phyloP scores from a whole-genome alignment of 2,888 invertebrate species.

The Iselma pallidipennis region DNA sequence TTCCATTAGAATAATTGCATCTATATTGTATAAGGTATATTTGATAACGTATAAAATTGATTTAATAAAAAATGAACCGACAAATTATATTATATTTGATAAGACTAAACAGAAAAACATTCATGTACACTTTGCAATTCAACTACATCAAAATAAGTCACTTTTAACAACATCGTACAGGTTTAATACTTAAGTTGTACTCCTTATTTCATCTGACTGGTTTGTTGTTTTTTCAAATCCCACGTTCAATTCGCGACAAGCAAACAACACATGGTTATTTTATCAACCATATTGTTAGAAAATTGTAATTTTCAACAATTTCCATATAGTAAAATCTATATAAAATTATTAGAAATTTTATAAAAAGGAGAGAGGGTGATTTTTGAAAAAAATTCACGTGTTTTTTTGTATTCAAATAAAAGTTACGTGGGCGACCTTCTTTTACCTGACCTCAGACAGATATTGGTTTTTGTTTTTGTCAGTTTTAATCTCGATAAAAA shows the following conservation, averaged over 20 bases:
- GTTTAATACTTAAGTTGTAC: constrained; percentile 28
- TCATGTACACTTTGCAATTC: not conserved
- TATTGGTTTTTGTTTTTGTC: constrained; percentile 25
- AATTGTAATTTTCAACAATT: constrained; percentile 29
- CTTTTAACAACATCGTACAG: constrained; percentile 29
- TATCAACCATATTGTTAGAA: constrained; percentile 39
- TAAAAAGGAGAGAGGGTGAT: not conserved
- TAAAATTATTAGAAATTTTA: not conserved
- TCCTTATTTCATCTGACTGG: constrained; percentile 39
- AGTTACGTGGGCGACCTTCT: constrained; percentile 26
- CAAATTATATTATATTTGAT: constrained; percentile 4
- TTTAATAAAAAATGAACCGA: not conserved
- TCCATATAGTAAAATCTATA: not conserved
- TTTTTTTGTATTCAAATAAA: not conserved
- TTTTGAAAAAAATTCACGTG: not conserved
- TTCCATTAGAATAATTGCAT: not conserved
- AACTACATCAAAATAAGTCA: constrained; percentile 19
- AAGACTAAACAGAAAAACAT: not conserved
- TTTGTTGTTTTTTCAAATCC: constrained; percentile 36
- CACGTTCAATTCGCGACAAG: constrained; percentile 39
- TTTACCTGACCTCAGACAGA: constrained; percentile 18
- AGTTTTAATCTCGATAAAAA: constrained; percentile 16
- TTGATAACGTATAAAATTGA: too few species aligned
- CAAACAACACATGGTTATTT: constrained; percentile 40
- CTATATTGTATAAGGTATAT: not conserved